Conservation (phyloP, 2,888 invertebrate species). For the Cataglyphis cursor region DNA sequence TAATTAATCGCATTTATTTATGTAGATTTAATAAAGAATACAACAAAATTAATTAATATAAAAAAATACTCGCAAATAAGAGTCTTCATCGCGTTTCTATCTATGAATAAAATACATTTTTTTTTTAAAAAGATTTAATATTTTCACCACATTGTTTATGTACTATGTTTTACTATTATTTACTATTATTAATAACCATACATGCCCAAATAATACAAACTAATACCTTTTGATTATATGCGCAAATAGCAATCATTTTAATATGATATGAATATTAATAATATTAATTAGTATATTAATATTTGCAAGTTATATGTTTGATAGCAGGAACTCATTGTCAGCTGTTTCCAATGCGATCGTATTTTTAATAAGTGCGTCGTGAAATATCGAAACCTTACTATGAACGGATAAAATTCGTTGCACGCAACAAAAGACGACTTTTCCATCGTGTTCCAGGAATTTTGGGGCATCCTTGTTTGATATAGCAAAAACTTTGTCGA, state of each 20-base stretch:
- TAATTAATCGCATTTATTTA: background rate
- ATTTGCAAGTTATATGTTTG: background rate
- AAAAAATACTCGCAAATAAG: background rate
- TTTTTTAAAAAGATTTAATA: background rate
- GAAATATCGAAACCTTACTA: background rate
- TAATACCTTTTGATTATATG: background rate
- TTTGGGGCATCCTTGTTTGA: conserved; percentile 70
- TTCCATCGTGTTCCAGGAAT: conserved; percentile 63
- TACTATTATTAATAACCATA: background rate
- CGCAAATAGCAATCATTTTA: background rate
- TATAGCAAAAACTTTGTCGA: conserved; percentile 70
- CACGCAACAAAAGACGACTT: conserved; percentile 40
- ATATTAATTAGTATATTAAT: conserved; percentile 4
- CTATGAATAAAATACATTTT: background rate
- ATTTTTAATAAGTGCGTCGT: background rate
- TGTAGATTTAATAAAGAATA: background rate
- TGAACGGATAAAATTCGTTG: conserved; percentile 13
- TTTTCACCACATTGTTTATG: background rate
- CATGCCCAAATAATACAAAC: background rate
- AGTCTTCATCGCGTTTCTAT: background rate
- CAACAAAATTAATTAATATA: background rate
- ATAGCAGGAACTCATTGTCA: background rate
- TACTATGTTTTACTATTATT: background rate
- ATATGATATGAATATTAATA: background rate
- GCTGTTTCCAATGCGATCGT: background rate